These are phyloP conservation scores for Pantherophis vulpinus DNA, from an alignment of 2,797 vertebrate species.

Conservation along the genomic window DNA sequence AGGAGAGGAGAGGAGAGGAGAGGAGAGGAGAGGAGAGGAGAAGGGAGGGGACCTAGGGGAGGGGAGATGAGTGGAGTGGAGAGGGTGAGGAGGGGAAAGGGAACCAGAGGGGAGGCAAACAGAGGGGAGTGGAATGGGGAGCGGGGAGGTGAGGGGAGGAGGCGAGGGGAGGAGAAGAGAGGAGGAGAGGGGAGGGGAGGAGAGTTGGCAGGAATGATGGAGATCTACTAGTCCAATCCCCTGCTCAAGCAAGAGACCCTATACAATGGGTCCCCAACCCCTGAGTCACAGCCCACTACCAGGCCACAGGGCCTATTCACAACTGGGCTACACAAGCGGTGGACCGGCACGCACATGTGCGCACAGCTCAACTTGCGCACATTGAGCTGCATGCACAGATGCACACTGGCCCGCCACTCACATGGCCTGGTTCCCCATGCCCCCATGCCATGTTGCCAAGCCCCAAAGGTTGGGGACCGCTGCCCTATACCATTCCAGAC, in stretches of 20 bases:
- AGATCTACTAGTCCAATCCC: too few relatives aligned
- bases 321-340: neutral
- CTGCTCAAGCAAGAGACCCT: too few relatives aligned
- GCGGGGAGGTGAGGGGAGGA: too few relatives aligned
- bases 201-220: too few relatives aligned
- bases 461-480: neutral
- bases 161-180: accelerated
- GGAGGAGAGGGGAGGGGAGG: too few relatives aligned
- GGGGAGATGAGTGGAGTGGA: too few relatives aligned
- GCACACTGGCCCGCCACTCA: accelerated
- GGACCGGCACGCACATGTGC: accelerated
- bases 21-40: too few relatives aligned
- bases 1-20: too few relatives aligned
- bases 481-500: neutral
- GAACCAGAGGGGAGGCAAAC: too few relatives aligned
- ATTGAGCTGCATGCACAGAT: neutral
- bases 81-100: too few relatives aligned
- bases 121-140: accelerated
- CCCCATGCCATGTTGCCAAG: neutral
- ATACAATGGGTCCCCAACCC: neutral
- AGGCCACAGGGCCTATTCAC: neutral
- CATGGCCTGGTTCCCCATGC: neutral
- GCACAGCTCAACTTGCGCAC: neutral
- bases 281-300: neutral
- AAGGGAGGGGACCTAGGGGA: too few relatives aligned